Base-by-base conservation (phyloP, 2,888 invertebrate species). In the Chloroclysta siterata region DNA sequence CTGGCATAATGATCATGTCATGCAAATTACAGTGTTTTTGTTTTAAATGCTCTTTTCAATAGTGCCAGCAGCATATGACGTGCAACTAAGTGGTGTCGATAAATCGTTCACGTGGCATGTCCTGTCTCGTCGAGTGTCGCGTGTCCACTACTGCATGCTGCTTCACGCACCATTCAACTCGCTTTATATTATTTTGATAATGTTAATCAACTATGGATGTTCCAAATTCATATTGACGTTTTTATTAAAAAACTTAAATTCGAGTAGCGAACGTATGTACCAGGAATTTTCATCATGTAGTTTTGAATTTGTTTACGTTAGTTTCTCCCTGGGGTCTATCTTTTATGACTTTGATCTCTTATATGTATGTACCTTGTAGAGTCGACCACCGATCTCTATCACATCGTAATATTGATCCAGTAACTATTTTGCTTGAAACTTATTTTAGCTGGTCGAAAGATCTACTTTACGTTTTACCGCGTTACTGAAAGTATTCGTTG, bases 51-150 rank as follows among this genome's bases (percentile, higher is more conserved):
- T 53, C 48, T 57, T 56, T 57, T 50, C 33, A 57, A 56, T 65
- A 61, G 64, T 58, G 46, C 39, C 73, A 65, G 73, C 71, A 72
- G 74, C 74, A 74, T 83, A 85, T 87, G 84, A 87, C 88, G 85
- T 87, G 84, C 83, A 76, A 82, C 78, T 86, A 87, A 86, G 83
- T 84, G 83, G 79, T 74, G 77, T 73, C 83, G 73, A 85, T 87
- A 86, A 88, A 88, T 87, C 77, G 77, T 72, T 73, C 71, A 74
- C 78, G 78, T 82, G 87, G 79, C 85, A 81, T 75, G 78, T 75
- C 68, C 83, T 81, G 84, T 84, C 85, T 75, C 73, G 73, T 79
- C 71, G 79, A 74, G 77, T 81, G 84, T 84, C 81, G 83, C 83
- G 78, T 86, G 84, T 82, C 79, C 74, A 77, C 65, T 69, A 71